Evolutionary conservation across 2,888 invertebrate species (phyloP).

Genomic region (Chloroclysta siterata): DNA sequence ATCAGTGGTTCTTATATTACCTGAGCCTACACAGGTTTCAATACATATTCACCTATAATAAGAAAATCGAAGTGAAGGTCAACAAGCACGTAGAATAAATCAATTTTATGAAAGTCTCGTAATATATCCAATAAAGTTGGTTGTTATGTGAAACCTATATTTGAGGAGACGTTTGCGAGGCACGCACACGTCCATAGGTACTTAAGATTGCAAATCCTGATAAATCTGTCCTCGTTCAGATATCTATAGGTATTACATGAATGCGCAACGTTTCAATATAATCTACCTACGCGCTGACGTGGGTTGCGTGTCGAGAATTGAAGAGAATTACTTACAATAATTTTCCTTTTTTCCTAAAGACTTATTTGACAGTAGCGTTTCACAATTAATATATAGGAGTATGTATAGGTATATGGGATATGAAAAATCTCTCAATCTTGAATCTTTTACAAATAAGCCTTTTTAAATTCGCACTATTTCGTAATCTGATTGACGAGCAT

Average conservation of each 20-base stretch:
- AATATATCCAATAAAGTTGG: conserved; percentile 43
- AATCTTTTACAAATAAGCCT: background rate
- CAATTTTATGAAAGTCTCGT: conserved; percentile 48
- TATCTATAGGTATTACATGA: conserved; percentile 57
- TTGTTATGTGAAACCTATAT: conserved; percentile 45
- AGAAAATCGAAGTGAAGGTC: conserved; percentile 35
- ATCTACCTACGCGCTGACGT: conserved; percentile 44
- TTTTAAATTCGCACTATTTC: background rate
- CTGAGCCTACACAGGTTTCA: background rate
- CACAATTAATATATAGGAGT: background rate
- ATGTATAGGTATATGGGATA: background rate
- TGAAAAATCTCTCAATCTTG: background rate
- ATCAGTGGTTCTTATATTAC: too few relatives aligned
- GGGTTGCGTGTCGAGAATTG: conserved; percentile 36
- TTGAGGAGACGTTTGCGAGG: conserved; percentile 44
- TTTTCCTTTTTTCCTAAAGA: conserved; percentile 18
- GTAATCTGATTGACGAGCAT: background rate
- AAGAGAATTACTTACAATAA: conserved; percentile 3
- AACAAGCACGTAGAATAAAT: conserved; percentile 46
- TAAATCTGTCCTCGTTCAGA: conserved; percentile 64
- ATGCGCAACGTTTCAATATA: conserved; percentile 49
- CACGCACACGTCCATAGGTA: conserved; percentile 56
- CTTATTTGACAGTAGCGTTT: background rate
- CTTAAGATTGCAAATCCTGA: conserved; percentile 57
- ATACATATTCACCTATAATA: conserved; percentile 2